These are phyloP conservation scores for Gobius niger DNA, from an alignment of 2,113 vertebrate species.

Conservation along the genomic window DNA sequence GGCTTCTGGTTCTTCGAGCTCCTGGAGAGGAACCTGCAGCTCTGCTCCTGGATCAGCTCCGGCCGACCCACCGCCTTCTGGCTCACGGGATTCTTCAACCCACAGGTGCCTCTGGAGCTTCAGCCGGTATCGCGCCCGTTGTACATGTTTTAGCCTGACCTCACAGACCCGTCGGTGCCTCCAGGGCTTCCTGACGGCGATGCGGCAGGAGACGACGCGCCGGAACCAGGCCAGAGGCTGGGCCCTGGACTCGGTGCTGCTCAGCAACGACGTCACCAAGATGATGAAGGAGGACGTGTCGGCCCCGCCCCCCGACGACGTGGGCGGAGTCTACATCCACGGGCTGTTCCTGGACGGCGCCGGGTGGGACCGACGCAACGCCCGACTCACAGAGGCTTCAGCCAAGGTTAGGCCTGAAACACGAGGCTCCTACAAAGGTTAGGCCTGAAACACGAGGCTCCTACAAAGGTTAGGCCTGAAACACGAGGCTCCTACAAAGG, in stretches of 20 bases:
- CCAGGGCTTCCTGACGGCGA: constrained; percentile 84
- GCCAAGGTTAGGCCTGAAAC: constrained; percentile 70
- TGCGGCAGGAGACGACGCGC: constrained; percentile 83
- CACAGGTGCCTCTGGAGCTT: constrained; percentile 69
- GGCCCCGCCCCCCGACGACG: constrained; percentile 76
- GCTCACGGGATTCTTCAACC: constrained; percentile 87
- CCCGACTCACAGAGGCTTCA: constrained; percentile 72
- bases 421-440: too few relatives aligned
- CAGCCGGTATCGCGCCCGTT: too few relatives aligned
- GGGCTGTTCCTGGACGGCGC: constrained; percentile 84
- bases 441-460: too few relatives aligned
- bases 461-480: too few relatives aligned
- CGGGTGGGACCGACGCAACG: constrained; percentile 79
- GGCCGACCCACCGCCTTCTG: constrained; percentile 82
- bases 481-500: too few relatives aligned
- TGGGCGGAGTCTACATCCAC: constrained; percentile 82
- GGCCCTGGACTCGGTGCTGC: constrained; percentile 81
- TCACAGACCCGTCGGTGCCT: neutral
- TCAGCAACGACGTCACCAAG: constrained; percentile 81
- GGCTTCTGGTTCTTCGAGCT: constrained; percentile 88
- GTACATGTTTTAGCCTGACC: neutral
- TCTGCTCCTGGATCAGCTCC: constrained; percentile 75
- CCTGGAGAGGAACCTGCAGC: constrained; percentile 84
- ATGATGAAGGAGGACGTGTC: constrained; percentile 83
- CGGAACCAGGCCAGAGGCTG: constrained; percentile 79